Conservation (phyloP, 2,888 invertebrate genomes). For the Tetrapedia diversipes region DNA sequence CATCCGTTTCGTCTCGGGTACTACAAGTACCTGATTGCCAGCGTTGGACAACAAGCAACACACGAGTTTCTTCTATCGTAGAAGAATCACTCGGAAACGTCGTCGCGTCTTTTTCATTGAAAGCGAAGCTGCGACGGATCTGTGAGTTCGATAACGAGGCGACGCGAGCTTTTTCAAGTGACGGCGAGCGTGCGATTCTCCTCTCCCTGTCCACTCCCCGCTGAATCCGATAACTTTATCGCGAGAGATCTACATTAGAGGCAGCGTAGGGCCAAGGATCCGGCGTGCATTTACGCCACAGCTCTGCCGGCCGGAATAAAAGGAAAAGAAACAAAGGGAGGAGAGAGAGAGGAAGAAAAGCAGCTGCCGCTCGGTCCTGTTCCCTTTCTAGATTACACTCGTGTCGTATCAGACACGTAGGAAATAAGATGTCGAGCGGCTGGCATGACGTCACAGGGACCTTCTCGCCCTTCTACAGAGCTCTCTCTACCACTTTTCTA, state of each 20-base stretch:
- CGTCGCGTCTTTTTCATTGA: too few relatives aligned
- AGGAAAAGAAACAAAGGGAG: slow-evolving; percentile 30
- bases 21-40: neutral
- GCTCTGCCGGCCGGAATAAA: slow-evolving; percentile 20
- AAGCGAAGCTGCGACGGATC: too few relatives aligned
- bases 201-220: neutral
- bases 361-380: slow-evolving; percentile 48
- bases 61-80: slow-evolving; percentile 28
- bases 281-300: slow-evolving; percentile 24
- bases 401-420: slow-evolving; percentile 68
- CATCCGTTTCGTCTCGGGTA: slow-evolving; percentile 53
- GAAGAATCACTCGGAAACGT: too few relatives aligned
- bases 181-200: slow-evolving; percentile 21
- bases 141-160: neutral
- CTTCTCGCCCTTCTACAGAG: slow-evolving; percentile 28
- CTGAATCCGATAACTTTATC: slow-evolving; percentile 55
- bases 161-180: neutral
- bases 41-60: neutral
- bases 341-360: slow-evolving; percentile 20
- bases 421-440: slow-evolving; percentile 71
- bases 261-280: slow-evolving; percentile 7
- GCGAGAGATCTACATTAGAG: slow-evolving; percentile 38
- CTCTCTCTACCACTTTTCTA: slow-evolving; percentile 47
- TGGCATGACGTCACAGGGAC: slow-evolving; percentile 54
- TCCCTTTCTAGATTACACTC: slow-evolving; percentile 70